These are phyloP conservation scores for Otocyon megalotis DNA, from an alignment of 2,113 vertebrate species.

Conservation along the genomic window DNA sequence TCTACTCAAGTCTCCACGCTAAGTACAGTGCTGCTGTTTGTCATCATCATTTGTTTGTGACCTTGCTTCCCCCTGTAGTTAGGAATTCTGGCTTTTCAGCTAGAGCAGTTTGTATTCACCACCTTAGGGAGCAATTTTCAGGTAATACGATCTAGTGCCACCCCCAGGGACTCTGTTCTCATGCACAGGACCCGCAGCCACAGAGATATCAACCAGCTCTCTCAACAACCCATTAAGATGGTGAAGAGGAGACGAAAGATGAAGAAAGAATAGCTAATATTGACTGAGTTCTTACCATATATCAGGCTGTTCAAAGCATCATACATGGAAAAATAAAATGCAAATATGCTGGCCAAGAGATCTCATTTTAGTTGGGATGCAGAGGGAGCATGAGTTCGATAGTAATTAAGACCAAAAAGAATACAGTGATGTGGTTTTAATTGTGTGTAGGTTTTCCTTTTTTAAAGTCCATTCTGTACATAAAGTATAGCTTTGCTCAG, in stretches of 20 bases:
- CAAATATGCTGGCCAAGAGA: neutral
- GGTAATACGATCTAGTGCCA: neutral
- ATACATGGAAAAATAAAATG: neutral
- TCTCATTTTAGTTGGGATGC: neutral
- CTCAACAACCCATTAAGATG: neutral
- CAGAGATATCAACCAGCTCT: neutral
- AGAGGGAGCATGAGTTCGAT: neutral
- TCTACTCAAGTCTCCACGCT: neutral
- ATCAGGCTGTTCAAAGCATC: neutral
- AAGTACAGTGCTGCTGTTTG: neutral
- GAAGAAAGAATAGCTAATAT: neutral
- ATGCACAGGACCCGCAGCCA: neutral
- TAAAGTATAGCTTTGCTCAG: slow-evolving; percentile 26
- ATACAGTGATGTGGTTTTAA: neutral
- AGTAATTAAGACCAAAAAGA: neutral
- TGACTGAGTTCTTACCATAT: neutral
- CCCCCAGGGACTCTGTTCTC: neutral
- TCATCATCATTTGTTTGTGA: neutral
- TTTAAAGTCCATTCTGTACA: neutral
- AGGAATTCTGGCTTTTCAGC: neutral
- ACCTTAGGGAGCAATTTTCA: neutral
- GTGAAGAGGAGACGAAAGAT: neutral
- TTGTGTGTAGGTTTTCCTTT: neutral
- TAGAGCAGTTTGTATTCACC: neutral
- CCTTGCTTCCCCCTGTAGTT: neutral